A percentile compares a stretch with the other conserved stretches of the same genome.
Evolutionary conservation across 1,140 invertebrate species (phyloP).

Genomic region (Tetramorium alpestre): DNA sequence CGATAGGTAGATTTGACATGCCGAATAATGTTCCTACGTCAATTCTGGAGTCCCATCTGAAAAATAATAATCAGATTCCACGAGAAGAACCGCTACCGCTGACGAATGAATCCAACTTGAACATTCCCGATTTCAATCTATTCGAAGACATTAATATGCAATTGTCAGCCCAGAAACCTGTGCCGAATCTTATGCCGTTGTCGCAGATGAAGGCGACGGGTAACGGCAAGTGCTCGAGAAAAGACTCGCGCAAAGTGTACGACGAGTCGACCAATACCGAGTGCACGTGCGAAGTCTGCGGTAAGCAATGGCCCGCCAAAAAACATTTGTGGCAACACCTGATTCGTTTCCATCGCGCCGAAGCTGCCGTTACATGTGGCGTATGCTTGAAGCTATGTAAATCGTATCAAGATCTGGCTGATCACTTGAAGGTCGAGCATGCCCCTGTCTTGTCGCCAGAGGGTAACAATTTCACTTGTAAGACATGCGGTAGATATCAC

Average conservation of each 20-base stretch:
- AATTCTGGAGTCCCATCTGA: conserved; percentile 82
- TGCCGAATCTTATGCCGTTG: conserved; percentile 83
- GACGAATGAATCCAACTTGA: conserved; percentile 79
- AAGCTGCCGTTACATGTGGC: conserved; percentile 87
- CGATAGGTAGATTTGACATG: conserved; percentile 14
- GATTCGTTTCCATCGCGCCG: conserved; percentile 87
- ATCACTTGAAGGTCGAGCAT: conserved; percentile 86
- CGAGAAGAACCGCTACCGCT: conserved; percentile 76
- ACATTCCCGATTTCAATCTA: conserved; percentile 84
- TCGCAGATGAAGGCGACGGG: conserved; percentile 72
- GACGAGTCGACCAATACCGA: conserved; percentile 84
- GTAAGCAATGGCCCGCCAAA: conserved; percentile 88
- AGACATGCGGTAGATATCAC: conserved; percentile 87
- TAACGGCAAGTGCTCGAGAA: conserved; percentile 82
- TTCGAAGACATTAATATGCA: conserved; percentile 85
- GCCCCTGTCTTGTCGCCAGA: conserved; percentile 85
- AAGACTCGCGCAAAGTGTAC: conserved; percentile 84
- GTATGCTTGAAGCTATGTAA: conserved; percentile 87
- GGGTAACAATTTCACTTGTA: conserved; percentile 88
- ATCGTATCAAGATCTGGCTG: conserved; percentile 85
- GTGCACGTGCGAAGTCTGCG: conserved; percentile 87
- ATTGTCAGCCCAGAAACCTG: conserved; percentile 80
- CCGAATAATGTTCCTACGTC: conserved; percentile 68
- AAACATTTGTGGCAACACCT: conserved; percentile 89
- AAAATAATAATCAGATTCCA: conserved; percentile 84